phyloP scores from a whole-genome alignment of 2,888 invertebrate species.

The Ceramica pisi region DNA sequence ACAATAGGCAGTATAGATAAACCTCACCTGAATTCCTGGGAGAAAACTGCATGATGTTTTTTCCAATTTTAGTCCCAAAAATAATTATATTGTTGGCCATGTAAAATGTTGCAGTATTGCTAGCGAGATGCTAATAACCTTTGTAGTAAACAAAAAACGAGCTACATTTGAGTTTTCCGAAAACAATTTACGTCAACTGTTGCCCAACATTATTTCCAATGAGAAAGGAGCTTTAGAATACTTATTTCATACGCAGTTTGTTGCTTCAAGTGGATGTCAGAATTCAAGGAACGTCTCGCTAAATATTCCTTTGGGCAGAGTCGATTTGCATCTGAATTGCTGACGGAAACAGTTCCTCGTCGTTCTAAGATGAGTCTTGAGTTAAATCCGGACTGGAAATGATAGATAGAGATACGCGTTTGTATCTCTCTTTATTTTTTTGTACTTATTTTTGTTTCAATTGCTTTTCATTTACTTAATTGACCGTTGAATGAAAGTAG shows the following conservation, averaged over 20 bases:
- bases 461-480: neutral
- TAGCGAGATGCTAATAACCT: too few species aligned
- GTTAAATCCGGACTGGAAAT: slow-evolving; percentile 45
- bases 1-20: too few species aligned
- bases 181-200: too few species aligned
- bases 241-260: slow-evolving; percentile 51
- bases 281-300: slow-evolving; percentile 66
- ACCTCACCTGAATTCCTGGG: too few species aligned
- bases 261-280: slow-evolving; percentile 56
- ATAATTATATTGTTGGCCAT: too few species aligned
- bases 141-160: neutral
- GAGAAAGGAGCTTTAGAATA: slow-evolving; percentile 20
- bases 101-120: too few species aligned
- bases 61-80: too few species aligned
- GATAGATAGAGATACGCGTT: neutral
- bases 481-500: too few species aligned
- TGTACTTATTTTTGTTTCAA: neutral
- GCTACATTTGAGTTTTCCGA: neutral
- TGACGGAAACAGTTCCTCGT: slow-evolving; percentile 69
- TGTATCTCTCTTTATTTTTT: neutral
- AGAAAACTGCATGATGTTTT: too few species aligned
- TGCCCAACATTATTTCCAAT: neutral
- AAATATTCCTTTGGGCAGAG: slow-evolving; percentile 75
- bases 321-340: slow-evolving; percentile 78
- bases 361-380: slow-evolving; percentile 46